These are phyloP conservation scores for Callopanchax toddi DNA, from an alignment of 2,113 vertebrate genomes.

Conservation along the genomic window DNA sequence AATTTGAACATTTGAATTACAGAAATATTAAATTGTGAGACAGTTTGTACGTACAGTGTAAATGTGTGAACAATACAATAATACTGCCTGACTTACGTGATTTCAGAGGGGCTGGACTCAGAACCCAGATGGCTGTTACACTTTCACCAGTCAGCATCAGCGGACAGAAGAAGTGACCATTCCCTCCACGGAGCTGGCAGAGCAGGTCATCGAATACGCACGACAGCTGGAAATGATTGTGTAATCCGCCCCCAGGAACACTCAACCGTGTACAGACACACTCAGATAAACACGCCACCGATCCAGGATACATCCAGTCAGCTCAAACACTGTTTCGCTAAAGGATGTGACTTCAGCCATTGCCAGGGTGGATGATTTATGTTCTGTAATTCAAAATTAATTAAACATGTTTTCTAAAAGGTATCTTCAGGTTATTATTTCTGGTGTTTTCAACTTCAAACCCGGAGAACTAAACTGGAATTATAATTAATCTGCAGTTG, in stretches of 20 bases:
- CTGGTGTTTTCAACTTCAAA: constrained; percentile 8
- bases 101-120: constrained; percentile 89
- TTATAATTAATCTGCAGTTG: constrained; percentile 3
- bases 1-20: too few species aligned
- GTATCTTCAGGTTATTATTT: constrained; percentile 8
- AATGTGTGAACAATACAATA: too few species aligned
- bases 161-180: constrained; percentile 90
- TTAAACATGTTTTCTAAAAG: constrained; percentile 6
- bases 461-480: neutral
- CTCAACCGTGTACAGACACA: constrained; percentile 51
- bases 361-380: constrained; percentile 26
- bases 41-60: too few species aligned
- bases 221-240: constrained; percentile 96
- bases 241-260: constrained; percentile 71
- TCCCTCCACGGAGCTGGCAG: constrained; percentile 90
- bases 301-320: constrained; percentile 30
- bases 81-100: constrained; percentile 10
- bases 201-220: constrained; percentile 93
- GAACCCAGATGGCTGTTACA: constrained; percentile 86
- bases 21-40: too few species aligned
- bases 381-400: constrained; percentile 11
- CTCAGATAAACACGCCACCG: constrained; percentile 30
- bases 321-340: constrained; percentile 19
- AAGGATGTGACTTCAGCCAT: constrained; percentile 34
- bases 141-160: constrained; percentile 90